Evolutionary conservation across 2,797 vertebrate genomes (phyloP).

Genomic region (Sardinella longiceps): DNA sequence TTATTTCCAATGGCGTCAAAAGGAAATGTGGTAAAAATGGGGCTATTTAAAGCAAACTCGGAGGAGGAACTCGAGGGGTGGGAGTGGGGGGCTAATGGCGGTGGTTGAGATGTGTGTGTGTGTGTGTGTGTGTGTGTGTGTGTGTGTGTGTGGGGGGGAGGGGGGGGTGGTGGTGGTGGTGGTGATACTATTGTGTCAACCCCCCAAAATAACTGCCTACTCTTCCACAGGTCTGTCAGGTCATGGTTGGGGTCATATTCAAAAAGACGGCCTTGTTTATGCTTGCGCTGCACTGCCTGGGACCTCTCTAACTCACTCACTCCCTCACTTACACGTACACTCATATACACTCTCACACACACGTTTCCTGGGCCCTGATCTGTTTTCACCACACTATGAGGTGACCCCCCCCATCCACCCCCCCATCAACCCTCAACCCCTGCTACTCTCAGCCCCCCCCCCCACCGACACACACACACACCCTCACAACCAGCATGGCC

Average conservation of each 20-base stretch:
- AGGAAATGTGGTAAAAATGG: conserved; percentile 70
- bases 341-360: conserved; percentile 47
- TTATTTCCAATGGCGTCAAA: conserved; percentile 67
- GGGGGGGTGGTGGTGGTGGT: not conserved
- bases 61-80: conserved; percentile 68
- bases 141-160: not conserved
- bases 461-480: conserved; percentile 45
- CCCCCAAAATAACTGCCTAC: conserved; percentile 68
- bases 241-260: conserved; percentile 75
- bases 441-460: conserved; percentile 37
- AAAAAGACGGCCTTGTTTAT: conserved; percentile 77
- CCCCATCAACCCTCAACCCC: not conserved
- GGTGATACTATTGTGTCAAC: conserved; percentile 67
- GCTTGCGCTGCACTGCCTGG: conserved; percentile 64
- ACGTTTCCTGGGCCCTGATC: conserved; percentile 55
- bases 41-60: conserved; percentile 70
- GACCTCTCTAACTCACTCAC: conserved; percentile 26
- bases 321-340: conserved; percentile 50
- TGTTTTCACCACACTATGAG: conserved; percentile 54
- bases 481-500: conserved; percentile 58
- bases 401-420: not conserved
- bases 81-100: not conserved
- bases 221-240: conserved; percentile 64
- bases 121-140: not conserved
- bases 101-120: not conserved